Evolutionary conservation across 1,140 invertebrate species (phyloP), one percentile per base, ranked within the genome.

Genomic region (Drosophila takahashii): DNA sequence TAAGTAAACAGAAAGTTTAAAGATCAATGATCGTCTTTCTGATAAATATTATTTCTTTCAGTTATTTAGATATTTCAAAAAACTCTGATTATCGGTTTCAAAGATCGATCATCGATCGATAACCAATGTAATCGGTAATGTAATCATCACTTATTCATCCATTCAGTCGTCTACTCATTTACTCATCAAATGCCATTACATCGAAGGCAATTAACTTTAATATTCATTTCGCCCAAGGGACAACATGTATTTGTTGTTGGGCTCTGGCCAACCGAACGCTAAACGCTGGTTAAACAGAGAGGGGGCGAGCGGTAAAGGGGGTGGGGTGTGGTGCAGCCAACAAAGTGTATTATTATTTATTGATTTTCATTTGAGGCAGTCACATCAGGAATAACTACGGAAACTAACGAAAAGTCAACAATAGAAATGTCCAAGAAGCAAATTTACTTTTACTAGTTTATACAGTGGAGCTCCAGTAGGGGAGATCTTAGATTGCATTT

Each of bases 301-400:
- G 26, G 26, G 27, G 18, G 13, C 16, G 10, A 29, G 3, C 26
- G n/a, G 26, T 48, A 15, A 29, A 27, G 26, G 56, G 3, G 57
- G 36, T 32, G 51, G 47, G 56, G 22, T 1, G 22, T 22, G 22
- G 22, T 1, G 51, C 62, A 71, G 54, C 65, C 73, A 81, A 73
- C 69, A 76, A 83, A 87, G 79, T 79, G 83, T 87, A 86, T 83
- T 83, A 84, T 84, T 84, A 86, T 86, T 86, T 86, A 86, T 86
- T 86, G 83, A 86, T 86, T 86, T 86, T 79, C 72, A 87, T 73
- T 57, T 27, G 51, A 48, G 52, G 22, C 52, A 54, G 36, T 26
- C 16, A 34, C 15, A 62, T 16, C 13, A 34, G 66, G 27, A 65
- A 66, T 5, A 67, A 67, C 44, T 37, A 59, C 34, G 50, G 37